Conservation (phyloP, 2,113 vertebrate genomes). For the Dipodomys ordii region DNA sequence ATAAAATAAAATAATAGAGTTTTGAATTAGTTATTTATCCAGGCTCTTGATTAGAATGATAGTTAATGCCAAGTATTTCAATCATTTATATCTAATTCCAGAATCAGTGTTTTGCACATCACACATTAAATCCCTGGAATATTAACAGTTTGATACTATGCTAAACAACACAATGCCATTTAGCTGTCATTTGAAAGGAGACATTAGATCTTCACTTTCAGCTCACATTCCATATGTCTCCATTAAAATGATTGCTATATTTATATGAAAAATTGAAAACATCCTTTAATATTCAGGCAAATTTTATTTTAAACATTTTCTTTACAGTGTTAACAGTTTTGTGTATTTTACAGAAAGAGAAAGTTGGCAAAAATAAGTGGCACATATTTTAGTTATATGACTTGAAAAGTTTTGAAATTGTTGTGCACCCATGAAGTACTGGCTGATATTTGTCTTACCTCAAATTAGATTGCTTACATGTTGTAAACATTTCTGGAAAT, state of each 20-base stretch:
- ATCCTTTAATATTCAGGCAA: neutral
- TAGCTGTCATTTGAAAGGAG: constrained; percentile 13
- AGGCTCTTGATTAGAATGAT: neutral
- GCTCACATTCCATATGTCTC: neutral
- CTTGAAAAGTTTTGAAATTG: neutral
- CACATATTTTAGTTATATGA: neutral
- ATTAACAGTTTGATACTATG: constrained; percentile 30
- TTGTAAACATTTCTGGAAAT: neutral
- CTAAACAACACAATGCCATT: constrained; percentile 24
- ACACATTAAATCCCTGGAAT: neutral
- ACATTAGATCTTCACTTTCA: constrained; percentile 28
- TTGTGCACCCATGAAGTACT: neutral
- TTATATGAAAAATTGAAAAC: neutral
- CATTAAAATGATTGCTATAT: constrained; percentile 20
- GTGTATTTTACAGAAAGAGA: neutral
- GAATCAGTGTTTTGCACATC: neutral
- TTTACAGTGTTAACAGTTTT: neutral
- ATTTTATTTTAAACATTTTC: constrained; percentile 4
- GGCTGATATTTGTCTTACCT: neutral
- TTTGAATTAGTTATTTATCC: too few species aligned
- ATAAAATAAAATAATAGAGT: neutral
- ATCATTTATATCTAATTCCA: neutral
- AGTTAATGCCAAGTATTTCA: neutral
- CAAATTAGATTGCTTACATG: neutral
- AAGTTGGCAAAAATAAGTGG: neutral